A percentile compares a stretch with the other conserved stretches of the same genome.
Conservation (phyloP, 2,888 invertebrate species). For the Drosophila borborema region DNA sequence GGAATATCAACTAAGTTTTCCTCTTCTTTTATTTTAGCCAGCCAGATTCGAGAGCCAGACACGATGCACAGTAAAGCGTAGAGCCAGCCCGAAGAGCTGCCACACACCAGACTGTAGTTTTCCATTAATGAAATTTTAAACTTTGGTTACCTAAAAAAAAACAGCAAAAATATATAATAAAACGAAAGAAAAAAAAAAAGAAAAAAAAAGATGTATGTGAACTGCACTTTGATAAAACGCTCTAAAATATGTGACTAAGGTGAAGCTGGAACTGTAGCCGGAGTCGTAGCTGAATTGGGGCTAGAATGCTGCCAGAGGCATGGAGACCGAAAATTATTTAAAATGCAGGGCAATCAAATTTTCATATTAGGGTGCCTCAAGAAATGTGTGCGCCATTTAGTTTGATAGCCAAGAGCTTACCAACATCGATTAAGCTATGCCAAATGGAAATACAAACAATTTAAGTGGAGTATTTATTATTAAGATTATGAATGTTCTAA, state of each 20-base stretch:
- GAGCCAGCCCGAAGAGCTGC: slow-evolving; percentile 1
- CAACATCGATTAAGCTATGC: neutral
- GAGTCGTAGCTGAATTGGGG: too few relatives aligned
- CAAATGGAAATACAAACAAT: neutral
- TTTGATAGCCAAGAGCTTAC: neutral
- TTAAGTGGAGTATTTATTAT: too few relatives aligned
- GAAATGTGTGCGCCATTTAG: slow-evolving; percentile 3
- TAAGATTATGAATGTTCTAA: neutral
- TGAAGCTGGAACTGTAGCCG: neutral
- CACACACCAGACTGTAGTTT: neutral
- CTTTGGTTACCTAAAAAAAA: slow-evolving; percentile 12
- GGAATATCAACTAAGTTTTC: slow-evolving; percentile 69
- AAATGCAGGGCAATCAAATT: slow-evolving; percentile 21
- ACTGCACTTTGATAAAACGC: slow-evolving; percentile 29
- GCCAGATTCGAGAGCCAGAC: slow-evolving; percentile 6
- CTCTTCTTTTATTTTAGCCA: slow-evolving; percentile 18
- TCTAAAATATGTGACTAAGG: slow-evolving; percentile 18
- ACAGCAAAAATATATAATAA: neutral
- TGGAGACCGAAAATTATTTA: slow-evolving; percentile 10
- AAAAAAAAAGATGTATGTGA: slow-evolving; percentile 4
- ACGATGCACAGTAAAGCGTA: neutral
- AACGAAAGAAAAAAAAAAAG: neutral
- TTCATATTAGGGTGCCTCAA: slow-evolving; percentile 23
- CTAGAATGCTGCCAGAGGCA: neutral
- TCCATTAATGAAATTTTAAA: slow-evolving; percentile 45